Percentiles rank a stretch among this genome's conserved stretches.
Evolutionary conservation across 2,888 invertebrate species (phyloP).

Genomic region (Xanthia icteritia): DNA sequence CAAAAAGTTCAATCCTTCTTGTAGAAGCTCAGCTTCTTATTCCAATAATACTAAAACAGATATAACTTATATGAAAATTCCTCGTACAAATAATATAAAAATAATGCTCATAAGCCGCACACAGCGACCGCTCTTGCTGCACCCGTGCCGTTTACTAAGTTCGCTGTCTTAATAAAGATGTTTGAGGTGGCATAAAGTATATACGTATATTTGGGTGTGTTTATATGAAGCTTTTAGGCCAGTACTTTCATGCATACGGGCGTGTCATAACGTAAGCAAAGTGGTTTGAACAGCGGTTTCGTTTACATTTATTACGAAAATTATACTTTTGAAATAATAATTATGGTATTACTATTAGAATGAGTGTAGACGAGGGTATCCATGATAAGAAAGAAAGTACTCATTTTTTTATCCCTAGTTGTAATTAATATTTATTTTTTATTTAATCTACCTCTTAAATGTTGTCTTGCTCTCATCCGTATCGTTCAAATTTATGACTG

Average conservation of each 20-base stretch:
- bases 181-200: constrained; percentile 11
- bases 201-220: background rate
- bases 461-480: background rate
- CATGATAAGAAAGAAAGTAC: background rate
- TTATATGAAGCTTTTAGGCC: background rate
- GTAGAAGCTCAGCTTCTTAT: background rate
- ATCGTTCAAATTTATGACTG: background rate
- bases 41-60: background rate
- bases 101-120: constrained; percentile 19
- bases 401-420: background rate
- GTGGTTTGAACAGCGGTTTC: background rate
- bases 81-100: constrained; percentile 26
- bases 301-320: too few relatives aligned
- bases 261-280: background rate
- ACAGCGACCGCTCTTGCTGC: background rate
- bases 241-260: constrained; percentile 5
- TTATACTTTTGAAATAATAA: background rate
- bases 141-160: constrained; percentile 16
- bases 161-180: constrained; percentile 54
- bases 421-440: too few relatives aligned
- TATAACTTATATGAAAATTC: background rate
- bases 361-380: background rate
- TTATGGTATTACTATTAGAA: background rate
- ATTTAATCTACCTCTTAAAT: background rate
- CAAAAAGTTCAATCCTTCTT: background rate